phyloP scores from a whole-genome alignment of 2,797 vertebrate genomes.

The Acanthornis magna region DNA sequence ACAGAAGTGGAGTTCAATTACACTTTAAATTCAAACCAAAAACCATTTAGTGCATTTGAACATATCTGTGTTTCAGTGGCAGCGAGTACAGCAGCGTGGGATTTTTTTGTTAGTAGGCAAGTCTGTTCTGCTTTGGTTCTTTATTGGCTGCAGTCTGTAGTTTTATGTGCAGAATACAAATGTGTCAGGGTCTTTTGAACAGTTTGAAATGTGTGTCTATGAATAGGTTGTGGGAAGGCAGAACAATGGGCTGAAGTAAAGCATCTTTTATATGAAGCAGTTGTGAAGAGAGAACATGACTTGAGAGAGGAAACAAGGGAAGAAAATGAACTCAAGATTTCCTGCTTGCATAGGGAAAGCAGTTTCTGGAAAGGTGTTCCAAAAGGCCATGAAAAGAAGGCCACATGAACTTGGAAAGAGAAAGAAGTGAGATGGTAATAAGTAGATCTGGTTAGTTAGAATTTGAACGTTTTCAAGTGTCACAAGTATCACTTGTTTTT shows the following conservation, averaged over 20 bases:
- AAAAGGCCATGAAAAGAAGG: neutral
- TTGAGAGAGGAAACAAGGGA: slow-evolving; percentile 21
- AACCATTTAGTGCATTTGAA: neutral
- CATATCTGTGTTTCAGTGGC: neutral
- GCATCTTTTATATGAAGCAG: slow-evolving; percentile 24
- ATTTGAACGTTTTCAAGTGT: neutral
- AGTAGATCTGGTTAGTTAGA: neutral
- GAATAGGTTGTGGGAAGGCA: slow-evolving; percentile 44
- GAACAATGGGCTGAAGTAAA: slow-evolving; percentile 51
- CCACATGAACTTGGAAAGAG: neutral
- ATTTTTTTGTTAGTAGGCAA: neutral
- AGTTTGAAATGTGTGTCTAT: slow-evolving; percentile 14
- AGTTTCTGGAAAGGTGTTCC: slow-evolving; percentile 7
- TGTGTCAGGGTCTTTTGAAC: slow-evolving; percentile 47
- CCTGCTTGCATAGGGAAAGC: neutral
- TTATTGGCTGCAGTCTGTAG: slow-evolving; percentile 32
- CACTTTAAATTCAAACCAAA: neutral
- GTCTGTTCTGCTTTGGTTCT: slow-evolving; percentile 24
- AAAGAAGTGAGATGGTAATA: neutral
- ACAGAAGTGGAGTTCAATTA: neutral
- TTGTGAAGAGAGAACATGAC: slow-evolving; percentile 14
- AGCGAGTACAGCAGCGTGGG: neutral
- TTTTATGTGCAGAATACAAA: slow-evolving; percentile 60
- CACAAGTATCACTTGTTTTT: neutral
- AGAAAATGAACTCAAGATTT: slow-evolving; percentile 12